Evolutionary conservation across 2,797 vertebrate genomes (phyloP), one percentile per base, ranked within the genome.

Genomic region (Enteromius argenteus): DNA sequence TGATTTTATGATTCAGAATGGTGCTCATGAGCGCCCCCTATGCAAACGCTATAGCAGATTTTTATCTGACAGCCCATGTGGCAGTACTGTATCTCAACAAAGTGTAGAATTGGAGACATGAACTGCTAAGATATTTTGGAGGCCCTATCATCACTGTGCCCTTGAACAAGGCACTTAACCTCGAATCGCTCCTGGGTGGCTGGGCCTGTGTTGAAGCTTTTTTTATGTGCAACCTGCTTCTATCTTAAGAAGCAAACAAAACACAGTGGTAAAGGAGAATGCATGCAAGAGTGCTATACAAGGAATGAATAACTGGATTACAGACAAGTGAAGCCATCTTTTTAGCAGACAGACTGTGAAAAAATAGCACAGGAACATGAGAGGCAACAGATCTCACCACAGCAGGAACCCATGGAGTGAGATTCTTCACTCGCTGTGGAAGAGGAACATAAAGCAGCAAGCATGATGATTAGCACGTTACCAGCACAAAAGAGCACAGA

Each of bases 341-440:
- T 87, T 76, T 60, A 68, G 64, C 27, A 46, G 66, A 79, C 74
- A 85, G 80, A 67, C 51, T 80, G 85, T 44, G 71, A 71, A 67
- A 64, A 71, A 84, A 86, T 84, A 83, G 82, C 71, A 86, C 79
- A 79, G 79, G 66, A 79, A 73, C 74, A 80, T 79, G 80, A 66
- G 71, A 89, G 75, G 81, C 82, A 89, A 84, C 84, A 84, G 78
- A 87, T 87, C 88, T 80, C 88, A 87, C 84, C 86, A 84, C 86
- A 82, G 74, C 82, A 60, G 86, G 84, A 80, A 80, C 86, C 81
- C 67, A 77, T 86, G 82, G 32, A 86, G 88, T 82, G 86, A 86
- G 84, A 87, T 76, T 86, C 81, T 87, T 86, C 80, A 87, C 64
- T 89, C 14, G 3, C 37, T 72, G 35, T 58, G 67, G 32, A 81